Evolutionary conservation across 2,888 invertebrate genomes (phyloP).

Genomic region (Gastrophysa polygoni): DNA sequence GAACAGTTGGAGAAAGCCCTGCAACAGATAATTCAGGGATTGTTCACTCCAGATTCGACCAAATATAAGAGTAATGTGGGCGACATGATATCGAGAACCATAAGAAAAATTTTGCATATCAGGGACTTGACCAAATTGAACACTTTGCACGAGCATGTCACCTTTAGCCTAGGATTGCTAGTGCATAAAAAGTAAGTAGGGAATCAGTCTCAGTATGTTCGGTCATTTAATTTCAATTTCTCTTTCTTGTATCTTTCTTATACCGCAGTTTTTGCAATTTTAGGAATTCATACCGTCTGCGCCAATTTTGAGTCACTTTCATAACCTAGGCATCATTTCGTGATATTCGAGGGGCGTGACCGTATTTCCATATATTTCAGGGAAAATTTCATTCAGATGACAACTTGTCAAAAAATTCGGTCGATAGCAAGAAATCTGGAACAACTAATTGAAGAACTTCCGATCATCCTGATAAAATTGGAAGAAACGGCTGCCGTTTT

Average conservation of each 20-base stretch:
- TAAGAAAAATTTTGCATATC: constrained; percentile 59
- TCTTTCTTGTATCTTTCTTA: too few relatives aligned
- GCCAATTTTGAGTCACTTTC: too few relatives aligned
- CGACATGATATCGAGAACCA: constrained; percentile 49
- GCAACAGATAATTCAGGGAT: constrained; percentile 65
- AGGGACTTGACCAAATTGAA: constrained; percentile 64
- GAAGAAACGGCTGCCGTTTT: constrained; percentile 68
- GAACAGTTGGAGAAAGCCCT: constrained; percentile 66
- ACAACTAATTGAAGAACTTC: constrained; percentile 68
- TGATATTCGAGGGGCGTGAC: too few relatives aligned
- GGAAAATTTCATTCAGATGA: constrained; percentile 67
- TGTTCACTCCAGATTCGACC: constrained; percentile 45
- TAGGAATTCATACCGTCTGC: too few relatives aligned
- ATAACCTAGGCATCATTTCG: too few relatives aligned
- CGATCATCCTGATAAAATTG: constrained; percentile 65
- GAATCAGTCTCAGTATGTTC: not conserved
- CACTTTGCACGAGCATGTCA: constrained; percentile 63
- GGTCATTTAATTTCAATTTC: too few relatives aligned
- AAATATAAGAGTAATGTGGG: constrained; percentile 44
- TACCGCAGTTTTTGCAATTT: too few relatives aligned
- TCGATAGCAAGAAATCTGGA: constrained; percentile 68
- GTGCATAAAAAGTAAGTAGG: constrained; percentile 63
- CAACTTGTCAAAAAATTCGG: constrained; percentile 64
- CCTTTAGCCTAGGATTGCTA: constrained; percentile 61
- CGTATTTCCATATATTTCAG: too few relatives aligned